Evolutionary conservation across 2,113 vertebrate species (phyloP), one percentile per base, ranked within the genome.

Genomic region (Chloropsis cyanopogon): DNA sequence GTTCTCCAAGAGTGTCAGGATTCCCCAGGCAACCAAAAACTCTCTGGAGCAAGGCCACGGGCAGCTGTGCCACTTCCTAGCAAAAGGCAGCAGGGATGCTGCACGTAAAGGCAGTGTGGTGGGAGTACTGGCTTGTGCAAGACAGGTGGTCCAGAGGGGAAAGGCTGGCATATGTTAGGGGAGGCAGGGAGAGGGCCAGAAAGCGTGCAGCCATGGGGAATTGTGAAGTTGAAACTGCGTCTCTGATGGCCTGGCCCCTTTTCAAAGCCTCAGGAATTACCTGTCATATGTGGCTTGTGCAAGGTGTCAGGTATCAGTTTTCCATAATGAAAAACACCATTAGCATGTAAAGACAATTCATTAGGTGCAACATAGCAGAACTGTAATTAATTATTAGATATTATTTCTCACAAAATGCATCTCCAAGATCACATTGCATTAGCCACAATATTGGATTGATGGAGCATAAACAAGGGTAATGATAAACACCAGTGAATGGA

Each of bases 331-430:
- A 93, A 95, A 75, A 63, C 57, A 82, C 61, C 25, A 42, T 92
- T 96, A 91, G 49, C 50, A 78, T 41, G 49, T 95, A 94, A 93
- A 94, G 88, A 76, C 56, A 84, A 88, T 78, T 86, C 69, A 88
- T 88, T 88, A 75, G n/a, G 41, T 93, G 86, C 72, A 94, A 90
- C 65, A 57, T 60, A 82, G 94, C 84, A 92, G 89, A 97, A 86
- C 82, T 65, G 69, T 90, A 90, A 96, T 96, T 96, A 94, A 95
- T 95, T 93, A 95, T 96, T 96, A 88, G 82, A 39, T 90, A 75
- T 64, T 88, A 88, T 82, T 95, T 91, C 57, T 91, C 65, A 65
- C 53, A 72, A 88, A 93, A 88, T 69, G 42, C 73, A 53, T 75
- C 85, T 93, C 83, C 61, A 57, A 84, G 59, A 96, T 92, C 69